phyloP scores from a whole-genome alignment of 2,888 invertebrate genomes.

The Lottia gigantea region DNA sequence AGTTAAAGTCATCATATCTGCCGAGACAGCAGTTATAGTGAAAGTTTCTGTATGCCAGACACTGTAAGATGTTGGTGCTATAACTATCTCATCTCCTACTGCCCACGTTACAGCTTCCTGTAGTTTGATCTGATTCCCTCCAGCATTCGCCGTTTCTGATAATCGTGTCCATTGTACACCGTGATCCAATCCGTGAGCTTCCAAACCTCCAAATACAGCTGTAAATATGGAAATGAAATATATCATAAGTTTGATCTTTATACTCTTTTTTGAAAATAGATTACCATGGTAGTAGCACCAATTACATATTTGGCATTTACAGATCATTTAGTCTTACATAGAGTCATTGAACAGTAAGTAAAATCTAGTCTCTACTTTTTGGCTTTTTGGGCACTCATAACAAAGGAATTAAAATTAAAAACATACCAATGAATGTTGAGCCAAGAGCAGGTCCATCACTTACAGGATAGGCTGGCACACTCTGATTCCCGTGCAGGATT shows the following conservation, averaged over 20 bases:
- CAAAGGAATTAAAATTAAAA: too few relatives aligned
- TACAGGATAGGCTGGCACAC: conserved; percentile 27
- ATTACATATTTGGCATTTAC: too few relatives aligned
- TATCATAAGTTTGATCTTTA: too few relatives aligned
- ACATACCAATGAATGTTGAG: conserved; percentile 53
- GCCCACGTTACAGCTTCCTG: conserved; percentile 46
- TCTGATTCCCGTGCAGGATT: conserved; percentile 36
- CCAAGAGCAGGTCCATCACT: conserved; percentile 40
- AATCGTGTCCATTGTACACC: conserved; percentile 49
- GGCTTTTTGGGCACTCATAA: too few relatives aligned
- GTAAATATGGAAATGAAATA: neutral
- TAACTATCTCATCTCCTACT: conserved; percentile 48
- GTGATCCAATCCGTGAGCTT: conserved; percentile 51
- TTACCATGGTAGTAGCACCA: too few relatives aligned
- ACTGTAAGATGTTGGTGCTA: conserved; percentile 49
- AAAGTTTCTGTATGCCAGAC: conserved; percentile 53
- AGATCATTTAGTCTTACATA: too few relatives aligned
- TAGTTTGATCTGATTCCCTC: conserved; percentile 41
- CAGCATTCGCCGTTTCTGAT: conserved; percentile 37
- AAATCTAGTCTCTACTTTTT: too few relatives aligned
- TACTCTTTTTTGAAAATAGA: too few relatives aligned
- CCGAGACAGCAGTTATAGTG: conserved; percentile 38
- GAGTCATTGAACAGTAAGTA: too few relatives aligned
- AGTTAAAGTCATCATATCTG: conserved; percentile 40
- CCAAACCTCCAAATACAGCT: conserved; percentile 59